These are phyloP conservation scores for Pammene aurita DNA, from an alignment of 2,888 invertebrate genomes.

Conservation along the genomic window DNA sequence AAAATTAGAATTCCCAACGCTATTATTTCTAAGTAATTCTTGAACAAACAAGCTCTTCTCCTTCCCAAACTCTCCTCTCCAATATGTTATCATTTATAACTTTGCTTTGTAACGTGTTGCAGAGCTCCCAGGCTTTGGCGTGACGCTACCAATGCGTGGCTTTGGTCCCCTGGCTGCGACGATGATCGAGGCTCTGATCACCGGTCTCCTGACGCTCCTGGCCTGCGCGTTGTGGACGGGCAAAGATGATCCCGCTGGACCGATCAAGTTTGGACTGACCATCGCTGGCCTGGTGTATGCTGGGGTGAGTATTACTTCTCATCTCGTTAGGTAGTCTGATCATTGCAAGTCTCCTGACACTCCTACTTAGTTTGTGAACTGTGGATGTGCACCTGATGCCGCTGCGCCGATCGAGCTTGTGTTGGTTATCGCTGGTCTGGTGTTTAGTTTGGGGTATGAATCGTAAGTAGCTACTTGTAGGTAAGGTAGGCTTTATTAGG, in stretches of 20 bases:
- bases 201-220: slow-evolving; percentile 60
- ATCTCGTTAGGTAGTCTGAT: not conserved
- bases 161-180: slow-evolving; percentile 50
- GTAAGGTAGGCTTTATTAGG: too few relatives aligned
- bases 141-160: slow-evolving; percentile 51
- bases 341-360: not conserved
- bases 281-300: slow-evolving; percentile 70
- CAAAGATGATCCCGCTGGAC: slow-evolving; percentile 59
- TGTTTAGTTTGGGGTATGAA: too few relatives aligned
- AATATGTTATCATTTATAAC: not conserved
- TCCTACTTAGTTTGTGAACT: not conserved
- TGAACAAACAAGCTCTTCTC: too few relatives aligned
- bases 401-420: too few relatives aligned
- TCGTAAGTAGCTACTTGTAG: too few relatives aligned
- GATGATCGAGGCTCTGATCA: slow-evolving; percentile 60
- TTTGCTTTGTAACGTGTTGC: not conserved
- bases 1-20: too few relatives aligned
- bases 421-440: too few relatives aligned
- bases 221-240: slow-evolving; percentile 64
- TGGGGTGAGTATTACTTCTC: slow-evolving; percentile 57
- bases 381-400: not conserved
- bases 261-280: slow-evolving; percentile 70
- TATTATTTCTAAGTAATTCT: too few relatives aligned
- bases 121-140: slow-evolving; percentile 29
- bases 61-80: not conserved